Conservation (phyloP, 1,140 invertebrate species). For the Drosophila mauritiana region DNA sequence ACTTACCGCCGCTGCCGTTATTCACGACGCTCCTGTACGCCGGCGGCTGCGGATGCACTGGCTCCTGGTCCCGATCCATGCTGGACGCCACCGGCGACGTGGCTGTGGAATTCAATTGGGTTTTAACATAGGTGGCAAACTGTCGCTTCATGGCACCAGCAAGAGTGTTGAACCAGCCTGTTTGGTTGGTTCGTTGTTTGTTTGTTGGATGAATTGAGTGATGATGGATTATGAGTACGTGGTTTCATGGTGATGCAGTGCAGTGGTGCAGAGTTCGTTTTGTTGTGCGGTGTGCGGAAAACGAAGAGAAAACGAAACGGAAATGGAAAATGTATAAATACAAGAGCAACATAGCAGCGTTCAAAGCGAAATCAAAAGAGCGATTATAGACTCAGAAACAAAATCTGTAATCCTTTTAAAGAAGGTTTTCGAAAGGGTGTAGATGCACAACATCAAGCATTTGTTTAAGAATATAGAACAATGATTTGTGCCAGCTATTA, state of each 20-base stretch:
- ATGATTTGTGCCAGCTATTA: no score
- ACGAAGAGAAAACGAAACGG: conserved; percentile 51
- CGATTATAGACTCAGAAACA: background rate
- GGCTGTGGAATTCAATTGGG: conserved; percentile 86
- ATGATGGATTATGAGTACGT: conserved; percentile 13
- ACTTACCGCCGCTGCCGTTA: conserved; percentile 43
- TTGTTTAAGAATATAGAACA: no score
- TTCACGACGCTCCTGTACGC: conserved; percentile 55
- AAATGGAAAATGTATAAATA: conserved; percentile 41
- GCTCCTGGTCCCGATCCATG: conserved; percentile 54
- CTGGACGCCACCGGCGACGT: conserved; percentile 65
- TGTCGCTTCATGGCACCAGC: conserved; percentile 88
- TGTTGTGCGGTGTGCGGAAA: conserved; percentile 32
- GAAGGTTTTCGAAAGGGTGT: background rate
- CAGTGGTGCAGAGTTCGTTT: conserved; percentile 22
- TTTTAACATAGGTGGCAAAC: conserved; percentile 92
- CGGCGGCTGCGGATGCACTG: conserved; percentile 63
- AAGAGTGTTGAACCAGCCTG: conserved; percentile 88
- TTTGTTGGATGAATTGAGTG: conserved; percentile 18
- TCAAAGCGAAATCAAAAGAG: conserved; percentile 25
- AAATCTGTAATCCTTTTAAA: background rate
- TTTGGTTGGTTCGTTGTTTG: conserved; percentile 23
- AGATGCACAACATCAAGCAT: no score
- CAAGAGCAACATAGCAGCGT: conserved; percentile 29
- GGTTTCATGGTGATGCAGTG: conserved; percentile 21